Evolutionary conservation across 1,140 invertebrate species (phyloP).

Genomic region (Pogonus chalceus): DNA sequence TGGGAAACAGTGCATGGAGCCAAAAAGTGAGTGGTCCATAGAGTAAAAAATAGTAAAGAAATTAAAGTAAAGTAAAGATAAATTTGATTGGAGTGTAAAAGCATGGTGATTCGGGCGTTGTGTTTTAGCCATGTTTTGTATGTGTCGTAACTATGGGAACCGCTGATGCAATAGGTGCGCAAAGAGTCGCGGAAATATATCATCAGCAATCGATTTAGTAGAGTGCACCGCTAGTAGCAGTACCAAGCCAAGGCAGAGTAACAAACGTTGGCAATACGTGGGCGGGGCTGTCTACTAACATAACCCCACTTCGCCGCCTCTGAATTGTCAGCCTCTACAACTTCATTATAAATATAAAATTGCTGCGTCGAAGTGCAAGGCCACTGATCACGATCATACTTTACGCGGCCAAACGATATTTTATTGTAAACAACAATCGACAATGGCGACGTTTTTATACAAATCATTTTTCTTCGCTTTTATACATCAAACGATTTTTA

Average conservation of each 20-base stretch:
- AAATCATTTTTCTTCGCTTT: no score
- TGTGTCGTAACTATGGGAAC: conserved; percentile 2
- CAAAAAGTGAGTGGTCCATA: no score
- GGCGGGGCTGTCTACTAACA: neutral
- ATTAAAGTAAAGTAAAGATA: no score
- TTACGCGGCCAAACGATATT: no score
- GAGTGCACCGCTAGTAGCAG: neutral
- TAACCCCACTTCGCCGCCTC: neutral
- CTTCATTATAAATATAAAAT: neutral
- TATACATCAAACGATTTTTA: no score
- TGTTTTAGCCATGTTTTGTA: no score
- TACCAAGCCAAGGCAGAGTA: neutral
- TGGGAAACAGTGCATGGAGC: no score
- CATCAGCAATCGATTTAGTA: conserved; percentile 1
- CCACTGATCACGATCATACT: neutral
- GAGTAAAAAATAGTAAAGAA: no score
- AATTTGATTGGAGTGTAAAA: no score
- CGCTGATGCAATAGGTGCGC: conserved; percentile 4
- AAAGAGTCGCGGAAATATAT: neutral
- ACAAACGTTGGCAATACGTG: neutral
- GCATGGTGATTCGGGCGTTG: no score
- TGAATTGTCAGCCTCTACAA: no score
- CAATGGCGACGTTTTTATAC: no score
- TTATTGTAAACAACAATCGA: neutral
- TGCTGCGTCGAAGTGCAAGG: neutral